Conservation (phyloP, 1,140 invertebrate genomes). For the Hycleus cichorii region DNA sequence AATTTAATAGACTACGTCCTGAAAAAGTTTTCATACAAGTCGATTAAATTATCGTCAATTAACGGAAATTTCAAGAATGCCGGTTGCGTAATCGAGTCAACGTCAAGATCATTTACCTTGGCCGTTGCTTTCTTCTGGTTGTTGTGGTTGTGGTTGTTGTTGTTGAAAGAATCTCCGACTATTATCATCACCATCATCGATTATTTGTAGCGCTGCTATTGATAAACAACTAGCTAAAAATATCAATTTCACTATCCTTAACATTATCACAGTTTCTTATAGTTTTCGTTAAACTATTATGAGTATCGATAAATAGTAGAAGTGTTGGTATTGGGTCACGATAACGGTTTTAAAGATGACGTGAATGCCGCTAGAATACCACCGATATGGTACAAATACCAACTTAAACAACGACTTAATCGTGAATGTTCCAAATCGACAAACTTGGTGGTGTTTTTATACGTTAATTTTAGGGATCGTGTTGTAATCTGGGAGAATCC, state of each 20-base stretch:
- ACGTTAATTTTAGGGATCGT: background rate
- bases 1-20: constrained; percentile 61
- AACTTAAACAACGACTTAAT: background rate
- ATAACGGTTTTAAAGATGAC: too few species aligned
- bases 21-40: constrained; percentile 27
- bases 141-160: constrained; percentile 28
- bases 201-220: constrained; percentile 44
- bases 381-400: too few species aligned
- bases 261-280: constrained; percentile 25
- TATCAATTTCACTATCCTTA: constrained; percentile 42
- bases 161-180: background rate
- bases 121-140: constrained; percentile 27
- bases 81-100: background rate
- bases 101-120: constrained; percentile 34
- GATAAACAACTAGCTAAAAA: constrained; percentile 42
- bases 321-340: too few species aligned
- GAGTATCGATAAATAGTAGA: too few species aligned
- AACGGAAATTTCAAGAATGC: background rate
- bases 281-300: too few species aligned
- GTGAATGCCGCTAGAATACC: too few species aligned
- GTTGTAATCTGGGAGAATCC: too few species aligned
- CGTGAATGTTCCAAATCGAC: background rate
- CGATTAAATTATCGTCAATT: background rate
- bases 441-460: constrained; percentile 11
- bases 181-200: constrained; percentile 38